A percentile compares a stretch with the other conserved stretches of the same genome.
Evolutionary conservation across 2,113 vertebrate genomes (phyloP).

Genomic region (Vulpes ferrilata): DNA sequence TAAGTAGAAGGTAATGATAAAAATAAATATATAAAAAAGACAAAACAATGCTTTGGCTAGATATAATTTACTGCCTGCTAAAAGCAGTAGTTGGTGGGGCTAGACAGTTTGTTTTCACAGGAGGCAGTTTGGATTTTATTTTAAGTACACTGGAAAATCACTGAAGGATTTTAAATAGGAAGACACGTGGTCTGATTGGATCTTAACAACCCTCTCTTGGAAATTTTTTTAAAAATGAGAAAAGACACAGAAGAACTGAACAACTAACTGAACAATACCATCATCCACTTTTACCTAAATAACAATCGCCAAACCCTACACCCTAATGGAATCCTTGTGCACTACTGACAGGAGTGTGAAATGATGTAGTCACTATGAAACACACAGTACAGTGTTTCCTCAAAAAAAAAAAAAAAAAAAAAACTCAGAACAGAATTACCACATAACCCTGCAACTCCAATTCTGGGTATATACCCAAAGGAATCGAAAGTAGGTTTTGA

Average conservation of each 20-base stretch:
- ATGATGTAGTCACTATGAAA: not conserved
- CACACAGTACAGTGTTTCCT: not conserved
- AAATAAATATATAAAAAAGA: not conserved
- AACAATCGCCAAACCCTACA: not conserved
- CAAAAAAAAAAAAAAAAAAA: not conserved
- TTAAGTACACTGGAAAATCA: not conserved
- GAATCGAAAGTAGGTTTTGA: not conserved
- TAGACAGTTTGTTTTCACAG: not conserved
- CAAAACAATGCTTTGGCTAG: not conserved
- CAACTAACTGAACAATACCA: not conserved
- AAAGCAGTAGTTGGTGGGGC: not conserved
- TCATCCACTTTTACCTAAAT: not conserved
- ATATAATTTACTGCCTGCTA: not conserved
- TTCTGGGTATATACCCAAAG: not conserved
- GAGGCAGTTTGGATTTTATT: not conserved
- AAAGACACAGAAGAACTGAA: not conserved
- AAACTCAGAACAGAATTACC: not conserved
- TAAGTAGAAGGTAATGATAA: not conserved
- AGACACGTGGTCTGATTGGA: not conserved
- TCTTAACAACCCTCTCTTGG: not conserved
- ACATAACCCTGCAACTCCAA: not conserved
- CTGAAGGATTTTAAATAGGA: not conserved
- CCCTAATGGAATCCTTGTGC: not conserved
- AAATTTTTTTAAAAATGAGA: not conserved
- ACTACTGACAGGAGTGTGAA: not conserved